A percentile compares a stretch with the other conserved stretches of the same genome.
phyloP scores from a whole-genome alignment of 2,797 vertebrate species.

The Sebastes kiyomatsui region DNA sequence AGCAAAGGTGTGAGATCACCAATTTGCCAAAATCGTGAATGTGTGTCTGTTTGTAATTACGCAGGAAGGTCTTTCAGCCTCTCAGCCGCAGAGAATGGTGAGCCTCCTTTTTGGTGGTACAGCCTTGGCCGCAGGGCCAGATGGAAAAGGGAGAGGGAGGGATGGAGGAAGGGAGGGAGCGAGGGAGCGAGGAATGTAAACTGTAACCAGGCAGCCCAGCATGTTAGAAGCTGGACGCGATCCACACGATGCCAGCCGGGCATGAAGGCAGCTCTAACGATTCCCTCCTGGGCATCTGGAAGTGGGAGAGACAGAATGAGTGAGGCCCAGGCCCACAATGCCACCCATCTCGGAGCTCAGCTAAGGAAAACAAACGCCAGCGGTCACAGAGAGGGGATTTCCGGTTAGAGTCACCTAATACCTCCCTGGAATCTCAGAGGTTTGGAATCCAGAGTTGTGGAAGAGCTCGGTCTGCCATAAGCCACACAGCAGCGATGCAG shows the following conservation, averaged over 20 bases:
- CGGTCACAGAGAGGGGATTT: slow-evolving; percentile 79
- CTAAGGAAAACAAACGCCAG: slow-evolving; percentile 77
- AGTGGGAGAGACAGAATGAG: slow-evolving; percentile 71
- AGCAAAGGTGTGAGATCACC: slow-evolving; percentile 68
- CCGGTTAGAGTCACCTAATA: slow-evolving; percentile 78
- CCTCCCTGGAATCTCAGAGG: slow-evolving; percentile 75
- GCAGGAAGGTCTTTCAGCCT: slow-evolving; percentile 53
- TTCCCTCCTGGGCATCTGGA: slow-evolving; percentile 77
- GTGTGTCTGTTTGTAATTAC: slow-evolving; percentile 65
- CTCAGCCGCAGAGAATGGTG: slow-evolving; percentile 49
- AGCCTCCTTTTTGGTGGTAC: slow-evolving; percentile 65
- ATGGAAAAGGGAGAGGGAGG: slow-evolving; percentile 64
- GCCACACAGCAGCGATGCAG: slow-evolving; percentile 59
- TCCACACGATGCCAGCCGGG: slow-evolving; percentile 75
- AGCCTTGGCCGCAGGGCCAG: slow-evolving; percentile 66
- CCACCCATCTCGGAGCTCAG: slow-evolving; percentile 78
- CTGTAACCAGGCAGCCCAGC: slow-evolving; percentile 69
- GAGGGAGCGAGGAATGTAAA: slow-evolving; percentile 61
- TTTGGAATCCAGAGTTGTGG: slow-evolving; percentile 64
- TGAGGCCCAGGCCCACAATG: slow-evolving; percentile 70
- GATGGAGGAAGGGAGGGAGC: slow-evolving; percentile 43
- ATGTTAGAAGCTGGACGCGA: slow-evolving; percentile 71
- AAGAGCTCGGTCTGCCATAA: slow-evolving; percentile 50
- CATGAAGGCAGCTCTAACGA: slow-evolving; percentile 74
- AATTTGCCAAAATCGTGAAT: slow-evolving; percentile 65